Evolutionary conservation across 2,113 vertebrate species (phyloP).

Genomic region (Brienomyrus longianalis): DNA sequence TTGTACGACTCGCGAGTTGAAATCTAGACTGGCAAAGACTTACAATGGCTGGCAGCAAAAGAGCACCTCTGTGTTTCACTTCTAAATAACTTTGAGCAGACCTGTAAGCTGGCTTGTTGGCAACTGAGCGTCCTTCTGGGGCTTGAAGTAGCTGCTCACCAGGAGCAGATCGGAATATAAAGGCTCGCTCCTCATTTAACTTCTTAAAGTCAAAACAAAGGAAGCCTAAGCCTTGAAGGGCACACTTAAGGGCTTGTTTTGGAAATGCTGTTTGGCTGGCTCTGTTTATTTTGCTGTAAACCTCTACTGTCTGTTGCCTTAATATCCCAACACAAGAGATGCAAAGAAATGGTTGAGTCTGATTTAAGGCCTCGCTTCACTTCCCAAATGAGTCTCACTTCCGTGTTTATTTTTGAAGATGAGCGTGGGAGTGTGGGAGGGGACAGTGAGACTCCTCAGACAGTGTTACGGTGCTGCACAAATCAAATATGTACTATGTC

Average conservation of each 20-base stretch:
- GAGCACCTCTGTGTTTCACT: not conserved
- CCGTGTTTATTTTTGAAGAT: not conserved
- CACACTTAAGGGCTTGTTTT: not conserved
- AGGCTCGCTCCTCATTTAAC: slow-evolving; percentile 7
- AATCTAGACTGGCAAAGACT: not conserved
- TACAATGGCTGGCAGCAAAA: not conserved
- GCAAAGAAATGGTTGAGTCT: not conserved
- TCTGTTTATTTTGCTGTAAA: not conserved
- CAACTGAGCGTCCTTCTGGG: not conserved
- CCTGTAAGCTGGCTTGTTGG: not conserved
- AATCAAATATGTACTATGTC: not conserved
- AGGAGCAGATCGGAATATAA: not conserved
- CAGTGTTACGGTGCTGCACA: not conserved
- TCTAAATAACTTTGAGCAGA: not conserved
- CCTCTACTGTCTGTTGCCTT: not conserved
- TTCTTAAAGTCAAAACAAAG: not conserved
- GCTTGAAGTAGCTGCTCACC: not conserved
- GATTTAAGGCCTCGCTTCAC: not conserved
- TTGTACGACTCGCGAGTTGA: not conserved
- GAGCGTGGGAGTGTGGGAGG: not conserved
- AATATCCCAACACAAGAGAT: not conserved
- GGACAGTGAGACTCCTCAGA: not conserved
- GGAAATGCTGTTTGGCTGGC: not conserved
- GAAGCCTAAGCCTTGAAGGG: not conserved
- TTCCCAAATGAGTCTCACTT: not conserved